Evolutionary conservation across 2,888 invertebrate species (phyloP).

Genomic region (Aradus depressus): DNA sequence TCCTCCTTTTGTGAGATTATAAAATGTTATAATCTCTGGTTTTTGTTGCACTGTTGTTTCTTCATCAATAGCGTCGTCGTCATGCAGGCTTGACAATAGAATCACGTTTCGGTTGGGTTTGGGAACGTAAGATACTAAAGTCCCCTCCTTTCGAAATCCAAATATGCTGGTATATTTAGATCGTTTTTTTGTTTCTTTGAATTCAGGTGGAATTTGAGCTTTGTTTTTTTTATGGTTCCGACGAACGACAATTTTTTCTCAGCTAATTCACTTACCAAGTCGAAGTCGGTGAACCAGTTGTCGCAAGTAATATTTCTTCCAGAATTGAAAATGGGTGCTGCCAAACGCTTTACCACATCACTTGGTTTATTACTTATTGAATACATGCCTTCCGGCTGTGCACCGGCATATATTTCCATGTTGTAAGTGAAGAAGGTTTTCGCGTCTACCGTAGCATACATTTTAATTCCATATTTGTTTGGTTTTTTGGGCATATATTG

Average conservation of each 20-base stretch:
- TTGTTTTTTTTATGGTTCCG: slow-evolving; percentile 29
- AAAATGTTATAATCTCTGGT: slow-evolving; percentile 29
- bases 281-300: slow-evolving; percentile 29
- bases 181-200: slow-evolving; percentile 17
- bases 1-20: slow-evolving; percentile 31
- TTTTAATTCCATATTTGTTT: slow-evolving; percentile 33
- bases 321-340: slow-evolving; percentile 20
- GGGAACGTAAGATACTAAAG: slow-evolving; percentile 30
- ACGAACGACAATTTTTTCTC: no score
- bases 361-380: slow-evolving; percentile 18
- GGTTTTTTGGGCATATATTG: slow-evolving; percentile 33
- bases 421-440: slow-evolving; percentile 24
- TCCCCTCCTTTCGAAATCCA: slow-evolving; percentile 15
- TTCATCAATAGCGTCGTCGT: slow-evolving; percentile 25
- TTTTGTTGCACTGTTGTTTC: slow-evolving; percentile 25
- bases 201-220: slow-evolving; percentile 21
- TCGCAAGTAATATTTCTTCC: slow-evolving; percentile 31
- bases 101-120: slow-evolving; percentile 30
- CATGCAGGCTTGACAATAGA: slow-evolving; percentile 31
- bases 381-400: slow-evolving; percentile 26
- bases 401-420: slow-evolving; percentile 27
- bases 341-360: slow-evolving; percentile 24
- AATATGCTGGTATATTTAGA: slow-evolving; percentile 10
- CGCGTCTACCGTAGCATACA: slow-evolving; percentile 30
- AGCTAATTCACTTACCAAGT: slow-evolving; percentile 22